Conservation (phyloP, 2,113 vertebrate genomes). For the Bettongia penicillata region DNA sequence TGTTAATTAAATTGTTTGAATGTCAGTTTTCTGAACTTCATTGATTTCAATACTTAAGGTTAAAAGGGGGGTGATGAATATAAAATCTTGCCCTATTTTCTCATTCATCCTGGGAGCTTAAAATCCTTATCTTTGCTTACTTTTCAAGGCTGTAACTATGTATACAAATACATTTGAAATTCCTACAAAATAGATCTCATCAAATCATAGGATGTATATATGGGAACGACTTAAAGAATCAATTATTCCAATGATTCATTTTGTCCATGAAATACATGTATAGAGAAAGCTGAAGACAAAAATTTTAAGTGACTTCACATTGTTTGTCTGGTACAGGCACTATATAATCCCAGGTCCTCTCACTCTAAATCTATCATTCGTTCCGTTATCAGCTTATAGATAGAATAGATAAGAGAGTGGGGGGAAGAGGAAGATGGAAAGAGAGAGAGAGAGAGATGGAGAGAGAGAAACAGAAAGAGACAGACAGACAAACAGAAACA, state of each 20-base stretch:
- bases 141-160: background rate
- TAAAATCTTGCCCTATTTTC: background rate
- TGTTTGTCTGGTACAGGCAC: background rate
- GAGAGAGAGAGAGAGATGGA: too few relatives aligned
- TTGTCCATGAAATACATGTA: background rate
- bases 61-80: background rate
- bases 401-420: too few relatives aligned
- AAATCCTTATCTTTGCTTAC: background rate
- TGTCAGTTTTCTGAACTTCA: background rate
- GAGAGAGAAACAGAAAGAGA: background rate
- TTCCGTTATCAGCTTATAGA: background rate
- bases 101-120: background rate
- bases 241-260: background rate
- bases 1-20: background rate
- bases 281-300: background rate
- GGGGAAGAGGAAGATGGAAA: too few relatives aligned
- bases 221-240: background rate
- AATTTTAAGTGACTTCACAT: background rate
- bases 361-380: background rate
- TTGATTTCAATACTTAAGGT: background rate
- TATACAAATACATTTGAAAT: background rate
- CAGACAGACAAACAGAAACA: background rate
- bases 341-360: background rate
- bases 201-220: background rate
- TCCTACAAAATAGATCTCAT: background rate